A percentile compares a stretch with the other conserved stretches of the same genome.
Evolutionary conservation across 2,797 vertebrate species (phyloP).

Genomic region (Balearica regulorum): DNA sequence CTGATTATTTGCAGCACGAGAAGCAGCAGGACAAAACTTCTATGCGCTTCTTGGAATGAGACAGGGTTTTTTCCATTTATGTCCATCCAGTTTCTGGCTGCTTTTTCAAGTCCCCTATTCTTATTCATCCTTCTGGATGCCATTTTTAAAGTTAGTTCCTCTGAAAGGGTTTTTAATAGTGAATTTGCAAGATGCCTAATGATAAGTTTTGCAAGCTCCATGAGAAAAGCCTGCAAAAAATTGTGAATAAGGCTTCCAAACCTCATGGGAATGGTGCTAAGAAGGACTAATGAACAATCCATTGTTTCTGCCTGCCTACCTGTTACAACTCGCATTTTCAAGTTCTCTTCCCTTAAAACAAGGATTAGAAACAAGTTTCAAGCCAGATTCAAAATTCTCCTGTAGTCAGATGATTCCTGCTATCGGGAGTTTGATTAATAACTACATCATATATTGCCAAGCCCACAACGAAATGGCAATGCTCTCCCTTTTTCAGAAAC

Average conservation of each 20-base stretch:
- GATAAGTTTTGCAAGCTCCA: neutral
- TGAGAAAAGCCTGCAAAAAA: slow-evolving; percentile 6
- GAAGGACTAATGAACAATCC: slow-evolving; percentile 7
- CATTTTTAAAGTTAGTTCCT: neutral
- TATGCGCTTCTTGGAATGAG: neutral
- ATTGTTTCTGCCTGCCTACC: neutral
- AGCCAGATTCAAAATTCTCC: neutral
- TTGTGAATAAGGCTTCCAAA: neutral
- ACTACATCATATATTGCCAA: neutral
- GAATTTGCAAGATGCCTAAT: slow-evolving; percentile 8
- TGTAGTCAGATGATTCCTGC: neutral
- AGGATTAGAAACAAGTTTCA: neutral
- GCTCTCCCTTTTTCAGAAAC: neutral
- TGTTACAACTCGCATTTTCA: neutral
- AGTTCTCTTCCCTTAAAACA: slow-evolving; percentile 16
- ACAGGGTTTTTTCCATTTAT: neutral
- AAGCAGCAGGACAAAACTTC: neutral
- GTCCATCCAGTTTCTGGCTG: neutral
- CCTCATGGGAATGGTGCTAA: neutral
- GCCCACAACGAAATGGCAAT: neutral
- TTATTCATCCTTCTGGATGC: neutral
- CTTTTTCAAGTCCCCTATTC: neutral
- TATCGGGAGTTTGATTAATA: neutral
- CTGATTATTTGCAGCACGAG: neutral
- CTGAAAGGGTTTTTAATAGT: neutral